Evolutionary conservation across 2,797 vertebrate genomes (phyloP), one percentile per base, ranked within the genome.

Genomic region (Odontamblyopus lacepedii): DNA sequence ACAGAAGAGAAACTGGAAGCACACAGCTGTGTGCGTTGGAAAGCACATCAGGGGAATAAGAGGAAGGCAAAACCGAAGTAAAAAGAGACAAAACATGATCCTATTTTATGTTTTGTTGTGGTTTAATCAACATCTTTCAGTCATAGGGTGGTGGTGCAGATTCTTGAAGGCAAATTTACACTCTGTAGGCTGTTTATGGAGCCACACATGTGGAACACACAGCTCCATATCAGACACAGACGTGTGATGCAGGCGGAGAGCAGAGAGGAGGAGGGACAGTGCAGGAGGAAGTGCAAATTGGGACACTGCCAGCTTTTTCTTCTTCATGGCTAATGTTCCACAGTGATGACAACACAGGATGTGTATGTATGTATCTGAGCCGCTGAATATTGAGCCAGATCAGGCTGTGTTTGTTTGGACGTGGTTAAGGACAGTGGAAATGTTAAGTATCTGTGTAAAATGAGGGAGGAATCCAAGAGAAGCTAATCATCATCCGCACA

Each of bases 11-110:
- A 69, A 84, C 78, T 70, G 74, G 77, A 82, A 83, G 75, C 76
- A 76, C 79, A 78, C 90, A 91, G 85, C 85, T 90, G 89, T 78
- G 85, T 76, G 26, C 12, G 62, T 72, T 84, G 83, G 72, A 80
- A 23, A 71, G 73, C 7, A 68, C 66, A 77, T 79, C 71, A 79
- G 81, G 82, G 55, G 63, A 77, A 70, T 60, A 74, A 70, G 72
- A 83, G 53, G 70, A 32, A 60, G 67, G 70, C 63, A 84, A 67
- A 67, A 41, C 23, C 11, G 69, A 51, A 70, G 26, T 74, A 69
- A 78, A 69, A 79, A 80, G 77, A 44, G 75, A 69, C 35, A 68
- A 76, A 62, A 72, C 63, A 50, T 69, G 63, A 70, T 82, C 70
- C 48, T 56, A 57, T 83, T 87, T 81, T 48, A 78, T 67, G 44